Percentiles rank a stretch among this genome's conserved stretches.
phyloP scores from a whole-genome alignment of 2,797 vertebrate species.

The Neosilurus mollespiculum region DNA sequence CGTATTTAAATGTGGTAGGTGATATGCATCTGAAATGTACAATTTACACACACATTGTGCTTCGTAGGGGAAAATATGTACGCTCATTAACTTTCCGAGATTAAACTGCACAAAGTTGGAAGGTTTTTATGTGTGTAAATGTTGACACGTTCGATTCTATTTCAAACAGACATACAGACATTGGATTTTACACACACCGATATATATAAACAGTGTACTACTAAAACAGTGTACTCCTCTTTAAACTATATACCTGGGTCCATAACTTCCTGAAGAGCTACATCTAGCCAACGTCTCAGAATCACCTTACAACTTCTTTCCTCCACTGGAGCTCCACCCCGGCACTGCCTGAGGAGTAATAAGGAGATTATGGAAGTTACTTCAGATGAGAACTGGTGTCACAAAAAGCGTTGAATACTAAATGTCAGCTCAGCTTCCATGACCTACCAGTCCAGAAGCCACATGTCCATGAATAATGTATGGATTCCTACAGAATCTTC shows the following conservation, averaged over 20 bases:
- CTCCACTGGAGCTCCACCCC: conserved; percentile 75
- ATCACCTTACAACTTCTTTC: conserved; percentile 71
- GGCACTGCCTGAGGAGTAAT: conserved; percentile 65
- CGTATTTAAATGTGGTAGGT: no score
- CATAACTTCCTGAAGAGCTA: conserved; percentile 77
- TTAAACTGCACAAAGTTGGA: no score
- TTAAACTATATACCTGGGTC: conserved; percentile 78
- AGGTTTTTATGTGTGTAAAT: no score
- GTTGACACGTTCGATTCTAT: no score
- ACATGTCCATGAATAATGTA: conserved; percentile 77
- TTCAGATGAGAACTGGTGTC: conserved; percentile 74
- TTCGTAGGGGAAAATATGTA: no score
- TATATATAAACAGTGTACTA: no score
- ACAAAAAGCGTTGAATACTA: conserved; percentile 70
- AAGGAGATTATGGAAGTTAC: conserved; percentile 38
- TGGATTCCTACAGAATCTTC: conserved; percentile 71
- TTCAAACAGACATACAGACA: no score
- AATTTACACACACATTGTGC: no score
- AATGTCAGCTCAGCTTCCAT: conserved; percentile 74
- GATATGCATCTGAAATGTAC: no score
- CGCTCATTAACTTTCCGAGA: no score
- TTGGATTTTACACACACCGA: no score
- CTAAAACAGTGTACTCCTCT: no score
- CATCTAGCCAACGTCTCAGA: conserved; percentile 73
- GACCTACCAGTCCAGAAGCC: conserved; percentile 68